These are phyloP conservation scores for Mus minutoides DNA, from an alignment of 2,797 vertebrate species.

Conservation along the genomic window DNA sequence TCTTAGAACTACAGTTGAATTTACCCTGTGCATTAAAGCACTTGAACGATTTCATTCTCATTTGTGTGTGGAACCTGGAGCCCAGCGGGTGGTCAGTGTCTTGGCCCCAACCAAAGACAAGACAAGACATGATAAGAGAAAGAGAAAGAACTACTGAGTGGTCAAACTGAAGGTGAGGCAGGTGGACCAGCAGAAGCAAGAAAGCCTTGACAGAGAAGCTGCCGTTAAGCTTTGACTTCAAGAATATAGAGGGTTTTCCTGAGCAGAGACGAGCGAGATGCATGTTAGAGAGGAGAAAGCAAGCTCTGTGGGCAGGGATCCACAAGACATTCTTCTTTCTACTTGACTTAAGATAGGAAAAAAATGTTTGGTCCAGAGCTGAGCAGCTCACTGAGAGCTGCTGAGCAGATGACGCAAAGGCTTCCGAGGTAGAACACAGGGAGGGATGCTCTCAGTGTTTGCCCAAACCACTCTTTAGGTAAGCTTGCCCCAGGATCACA, in stretches of 20 bases:
- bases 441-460: background rate
- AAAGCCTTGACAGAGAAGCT: background rate
- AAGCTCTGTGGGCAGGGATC: background rate
- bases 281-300: background rate
- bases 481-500: background rate
- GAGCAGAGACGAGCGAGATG: background rate
- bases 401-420: background rate
- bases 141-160: background rate
- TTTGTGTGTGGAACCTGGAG: background rate
- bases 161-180: background rate
- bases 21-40: slow-evolving; percentile 3
- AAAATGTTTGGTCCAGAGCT: slow-evolving; percentile 39
- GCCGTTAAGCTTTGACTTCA: slow-evolving; percentile 17
- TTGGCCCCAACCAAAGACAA: background rate
- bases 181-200: background rate
- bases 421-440: background rate
- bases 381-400: background rate
- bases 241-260: background rate
- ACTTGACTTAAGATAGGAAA: background rate
- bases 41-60: background rate
- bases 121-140: background rate
- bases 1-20: background rate
- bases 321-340: slow-evolving; percentile 5
- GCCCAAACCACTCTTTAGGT: background rate
- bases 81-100: background rate